Evolutionary conservation across 2,888 invertebrate species (phyloP), one percentile per base, ranked within the genome.

Genomic region (Hydroisotoma schaefferi): DNA sequence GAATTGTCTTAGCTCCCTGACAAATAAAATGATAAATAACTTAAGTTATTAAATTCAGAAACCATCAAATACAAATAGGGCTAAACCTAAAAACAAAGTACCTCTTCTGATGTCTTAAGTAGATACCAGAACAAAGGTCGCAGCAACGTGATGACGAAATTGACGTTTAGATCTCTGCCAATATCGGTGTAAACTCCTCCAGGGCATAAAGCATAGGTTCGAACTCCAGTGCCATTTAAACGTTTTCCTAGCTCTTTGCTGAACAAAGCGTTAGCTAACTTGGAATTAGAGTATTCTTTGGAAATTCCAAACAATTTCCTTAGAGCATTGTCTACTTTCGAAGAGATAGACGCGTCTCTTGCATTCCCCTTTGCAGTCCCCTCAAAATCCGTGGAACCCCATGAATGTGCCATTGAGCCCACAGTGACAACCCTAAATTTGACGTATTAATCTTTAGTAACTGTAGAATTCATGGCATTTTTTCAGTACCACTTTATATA

Each of bases 1-100:
- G 78, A 22, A 87, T 81, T 1, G 89, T 88, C 76, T 90, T 86
- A 0, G 87, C 83, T 44, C 90, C 91, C 88, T 90, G 78, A 23
- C 5, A 18, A 56, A 20, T 28, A 23, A 57, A 55, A 23, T 51
- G 38, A 6, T 4, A 12, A 37, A 8, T 46, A 51, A 37, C 40
- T 28, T 51, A 12, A 38, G 4, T 43, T 20, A 22, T 44, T 25
- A 52, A 15, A 5, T 18, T 10, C 40, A 4, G 5, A n/a, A 5
- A 55, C 38, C 10, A 29, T 43, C 27, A 54, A 43, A 23, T 18
- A 51, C 1, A 51, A 18, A 18, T 1, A 15, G 26, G 6, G 25
- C 4, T 5, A 12, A 29, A 15, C 20, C 5, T 40, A 40, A 40
- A 40, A 40, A 1, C 18, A 12, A n/a, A 18, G 2, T 57, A 65